Evolutionary conservation across 2,797 vertebrate genomes (phyloP).

Genomic region (Anas georgica): DNA sequence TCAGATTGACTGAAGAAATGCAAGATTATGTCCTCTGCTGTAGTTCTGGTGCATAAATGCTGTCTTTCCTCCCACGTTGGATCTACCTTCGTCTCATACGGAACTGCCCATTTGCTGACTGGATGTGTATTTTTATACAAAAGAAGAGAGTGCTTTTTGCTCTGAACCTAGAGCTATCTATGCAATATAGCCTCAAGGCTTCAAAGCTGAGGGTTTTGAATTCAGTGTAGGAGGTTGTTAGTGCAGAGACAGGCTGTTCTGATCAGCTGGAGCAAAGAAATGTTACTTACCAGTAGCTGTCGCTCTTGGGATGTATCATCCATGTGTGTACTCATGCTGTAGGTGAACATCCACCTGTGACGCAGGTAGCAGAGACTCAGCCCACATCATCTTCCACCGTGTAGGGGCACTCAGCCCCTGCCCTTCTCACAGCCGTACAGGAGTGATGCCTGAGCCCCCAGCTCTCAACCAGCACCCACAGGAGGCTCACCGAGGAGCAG

Average conservation of each 20-base stretch:
- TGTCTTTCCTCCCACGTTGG: neutral
- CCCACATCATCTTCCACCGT: neutral
- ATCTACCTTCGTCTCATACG: neutral
- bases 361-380: neutral
- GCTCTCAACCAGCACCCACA: fast-evolving
- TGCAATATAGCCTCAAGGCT: neutral
- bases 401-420: neutral
- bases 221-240: neutral
- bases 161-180: neutral
- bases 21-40: neutral
- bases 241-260: neutral
- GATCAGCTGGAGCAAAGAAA: neutral
- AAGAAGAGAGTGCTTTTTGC: neutral
- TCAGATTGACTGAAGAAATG: neutral
- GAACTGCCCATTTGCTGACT: neutral
- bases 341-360: neutral
- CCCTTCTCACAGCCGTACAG: fast-evolving
- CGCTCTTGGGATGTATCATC: fast-evolving
- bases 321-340: neutral
- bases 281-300: fast-evolving
- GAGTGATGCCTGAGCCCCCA: neutral
- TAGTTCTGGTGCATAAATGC: neutral
- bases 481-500: fast-evolving
- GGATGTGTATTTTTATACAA: neutral
- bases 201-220: neutral